Evolutionary conservation across 2,797 vertebrate species (phyloP), one percentile per base, ranked within the genome.

Genomic region (Tangara arthus): DNA sequence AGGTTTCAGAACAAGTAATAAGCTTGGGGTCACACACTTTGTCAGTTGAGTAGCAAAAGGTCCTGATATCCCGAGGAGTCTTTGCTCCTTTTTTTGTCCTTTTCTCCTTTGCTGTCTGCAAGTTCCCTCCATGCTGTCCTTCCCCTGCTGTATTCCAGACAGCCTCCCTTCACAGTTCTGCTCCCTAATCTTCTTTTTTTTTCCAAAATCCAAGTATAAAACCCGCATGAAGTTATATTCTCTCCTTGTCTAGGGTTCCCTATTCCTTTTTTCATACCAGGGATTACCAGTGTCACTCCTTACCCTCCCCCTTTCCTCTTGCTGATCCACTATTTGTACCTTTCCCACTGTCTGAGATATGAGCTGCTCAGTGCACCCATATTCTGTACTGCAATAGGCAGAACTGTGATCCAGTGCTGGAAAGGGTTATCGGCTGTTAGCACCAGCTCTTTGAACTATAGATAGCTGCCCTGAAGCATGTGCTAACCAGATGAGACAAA

Each of bases 361-460:
- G 7, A 90, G 32, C 39, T 57, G 17, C 73, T 76, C 27, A 34
- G 24, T 2, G 1, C 47, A 85, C 44, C 70, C 3, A 0, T 26
- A 66, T 66, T 89, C 55, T 69, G 39, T 49, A 34, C 47, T 30
- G n/a, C 77, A 71, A 72, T 9, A 55, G 32, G 55, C 69, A 83
- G 72, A 90, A 66, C 55, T 70, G 60, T 55, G 34, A 41, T 87
- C 19, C 59, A 59, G 66, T 11, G n/a, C 72, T 82, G 73, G 52
- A 42, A 82, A 79, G 52, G 46, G 27, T 57, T 90, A 65, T 8
- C 61, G 66, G 52, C 84, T 76, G 23, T 64, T 56, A 82, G 6
- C 34, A 26, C 5, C 64, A 94, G 47, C 60, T 70, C 78, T 95
- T 42, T 95, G 87, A 94, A 72, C 77, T 93, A 84, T 12, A 90